Evolutionary conservation across 1,140 invertebrate genomes (phyloP), one percentile per base, ranked within the genome.

Genomic region (Drosophila triauraria): DNA sequence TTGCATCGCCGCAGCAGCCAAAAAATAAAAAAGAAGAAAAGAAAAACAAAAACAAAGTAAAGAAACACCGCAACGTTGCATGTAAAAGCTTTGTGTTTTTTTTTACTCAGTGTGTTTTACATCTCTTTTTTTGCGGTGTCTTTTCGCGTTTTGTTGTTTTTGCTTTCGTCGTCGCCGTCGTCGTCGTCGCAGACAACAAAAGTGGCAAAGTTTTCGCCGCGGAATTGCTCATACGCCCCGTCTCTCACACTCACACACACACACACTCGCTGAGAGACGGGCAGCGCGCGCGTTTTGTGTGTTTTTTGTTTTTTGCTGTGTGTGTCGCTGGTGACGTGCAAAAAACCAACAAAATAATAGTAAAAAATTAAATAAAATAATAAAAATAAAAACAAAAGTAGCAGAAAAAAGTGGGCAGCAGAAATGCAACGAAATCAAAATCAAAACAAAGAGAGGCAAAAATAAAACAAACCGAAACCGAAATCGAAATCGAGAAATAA

Each of bases 161-260:
- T 84, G 81, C 67, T 63, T 71, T 78, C 51, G 75, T 35, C 32
- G n/a, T n/a, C n/a, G n/a, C n/a, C n/a, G 32, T 77, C 75, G 72
- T 77, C 51, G 75, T 35, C 32, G 32, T 77, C 75, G 74, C 53
- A 69, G 56, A 69, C 75, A 77, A 82, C 57, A 58, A 86, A 87
- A 84, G 84, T 87, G 80, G 83, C 83, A 86, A 86, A 82, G 83
- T 86, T 86, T 86, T 87, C 79, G 79, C 83, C 83, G 75, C 76
- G 53, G 58, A 74, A 87, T 87, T 80, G 84, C 85, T 88, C 85
- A 87, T 87, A 87, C 84, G 83, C 84, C 83, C 83, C 76, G 68
- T 87, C 83, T 74, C 76, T 61, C 63, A 46, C 63, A 65, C 61
- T 67, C 60, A 63, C 61, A 56, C 59, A 42, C 56, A 58, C 23